phyloP scores from a whole-genome alignment of 1,140 invertebrate genomes.

The Rhyacophila brunnea region DNA sequence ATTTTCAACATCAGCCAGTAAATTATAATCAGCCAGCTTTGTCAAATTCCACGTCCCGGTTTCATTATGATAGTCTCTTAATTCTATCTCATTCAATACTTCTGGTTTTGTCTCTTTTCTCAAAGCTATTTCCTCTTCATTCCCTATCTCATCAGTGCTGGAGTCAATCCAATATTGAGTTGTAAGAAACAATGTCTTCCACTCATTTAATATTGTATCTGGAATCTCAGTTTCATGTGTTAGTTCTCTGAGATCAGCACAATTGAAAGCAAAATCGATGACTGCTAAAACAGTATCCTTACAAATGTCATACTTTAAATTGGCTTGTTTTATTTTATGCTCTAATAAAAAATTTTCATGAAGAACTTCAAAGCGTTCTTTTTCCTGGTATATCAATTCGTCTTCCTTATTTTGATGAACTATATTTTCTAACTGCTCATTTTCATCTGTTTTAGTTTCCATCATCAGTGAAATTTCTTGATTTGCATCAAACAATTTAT shows the following conservation, averaged over 20 bases:
- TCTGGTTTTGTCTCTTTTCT: conserved; percentile 38
- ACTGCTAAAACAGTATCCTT: conserved; percentile 52
- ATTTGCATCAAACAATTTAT: conserved; percentile 59
- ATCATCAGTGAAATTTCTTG: conserved; percentile 54
- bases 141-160: conserved; percentile 54
- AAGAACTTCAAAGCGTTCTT: conserved; percentile 50
- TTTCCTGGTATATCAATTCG: conserved; percentile 52
- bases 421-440: conserved; percentile 47
- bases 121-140: conserved; percentile 39
- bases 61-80: conserved; percentile 48
- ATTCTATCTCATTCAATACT: conserved; percentile 45
- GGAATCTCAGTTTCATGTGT: conserved; percentile 47
- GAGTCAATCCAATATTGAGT: conserved; percentile 41
- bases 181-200: conserved; percentile 55
- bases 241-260: conserved; percentile 50
- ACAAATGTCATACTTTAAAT: conserved; percentile 52
- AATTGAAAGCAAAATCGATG: conserved; percentile 53
- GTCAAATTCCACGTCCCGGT: conserved; percentile 46
- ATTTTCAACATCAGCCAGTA: conserved; percentile 45
- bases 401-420: conserved; percentile 50
- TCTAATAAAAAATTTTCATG: conserved; percentile 52
- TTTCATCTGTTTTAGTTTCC: conserved; percentile 51
- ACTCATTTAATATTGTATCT: conserved; percentile 48
- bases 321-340: conserved; percentile 46
- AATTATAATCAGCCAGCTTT: conserved; percentile 46